Conservation (phyloP, 35 echinoderm and acorn worm species). For the Heliocidaris erythrogramma region DNA sequence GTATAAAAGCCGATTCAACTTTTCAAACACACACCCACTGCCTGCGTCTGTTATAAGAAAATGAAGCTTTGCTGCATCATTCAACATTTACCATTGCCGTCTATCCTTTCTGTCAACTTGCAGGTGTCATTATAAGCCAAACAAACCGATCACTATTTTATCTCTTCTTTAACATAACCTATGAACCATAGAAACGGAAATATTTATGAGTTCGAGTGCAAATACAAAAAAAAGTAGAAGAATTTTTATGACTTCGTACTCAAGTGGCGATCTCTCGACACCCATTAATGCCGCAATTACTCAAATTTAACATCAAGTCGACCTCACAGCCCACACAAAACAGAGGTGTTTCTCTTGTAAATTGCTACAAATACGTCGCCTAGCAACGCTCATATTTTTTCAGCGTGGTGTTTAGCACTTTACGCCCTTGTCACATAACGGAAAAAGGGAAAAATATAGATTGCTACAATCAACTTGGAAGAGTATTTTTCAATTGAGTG, state of each 20-base stretch:
- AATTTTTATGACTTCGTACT: neutral
- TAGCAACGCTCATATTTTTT: neutral
- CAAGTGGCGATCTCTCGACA: neutral
- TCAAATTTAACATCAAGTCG: neutral
- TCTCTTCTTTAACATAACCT: neutral
- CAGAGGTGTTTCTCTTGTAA: neutral
- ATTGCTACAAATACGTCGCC: neutral
- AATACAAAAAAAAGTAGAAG: neutral
- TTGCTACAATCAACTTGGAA: neutral
- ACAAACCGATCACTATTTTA: neutral
- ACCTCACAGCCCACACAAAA: neutral
- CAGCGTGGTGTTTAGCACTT: neutral
- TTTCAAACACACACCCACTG: neutral
- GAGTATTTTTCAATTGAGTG: constrained; percentile 18
- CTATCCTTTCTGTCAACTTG: neutral
- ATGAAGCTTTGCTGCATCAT: too few relatives aligned
- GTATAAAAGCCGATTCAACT: neutral
- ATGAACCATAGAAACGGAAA: neutral
- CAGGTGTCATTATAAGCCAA: neutral
- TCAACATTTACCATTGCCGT: neutral
- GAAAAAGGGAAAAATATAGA: neutral
- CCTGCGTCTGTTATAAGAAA: too few relatives aligned
- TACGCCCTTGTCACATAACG: neutral
- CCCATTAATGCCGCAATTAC: neutral
- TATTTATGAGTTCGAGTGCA: neutral